phyloP scores from a whole-genome alignment of 2,113 vertebrate genomes.

The Romanogobio albipinnatus region DNA sequence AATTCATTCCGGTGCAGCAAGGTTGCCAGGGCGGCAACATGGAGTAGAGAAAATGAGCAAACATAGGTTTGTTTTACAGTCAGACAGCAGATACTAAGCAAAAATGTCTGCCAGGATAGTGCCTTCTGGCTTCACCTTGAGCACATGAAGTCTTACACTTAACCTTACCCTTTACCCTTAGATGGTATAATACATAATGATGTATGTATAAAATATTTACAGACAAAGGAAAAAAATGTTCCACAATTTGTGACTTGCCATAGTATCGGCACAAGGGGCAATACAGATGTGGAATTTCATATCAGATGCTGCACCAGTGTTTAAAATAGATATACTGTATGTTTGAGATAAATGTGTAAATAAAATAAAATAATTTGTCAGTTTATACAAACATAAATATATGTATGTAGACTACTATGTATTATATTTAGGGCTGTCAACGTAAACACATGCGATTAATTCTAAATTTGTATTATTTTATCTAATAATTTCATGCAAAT shows the following conservation, averaged over 20 bases:
- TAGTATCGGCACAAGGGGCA: neutral
- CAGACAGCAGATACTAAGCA: neutral
- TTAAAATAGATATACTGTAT: neutral
- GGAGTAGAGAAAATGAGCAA: neutral
- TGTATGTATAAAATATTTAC: neutral
- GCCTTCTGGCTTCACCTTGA: neutral
- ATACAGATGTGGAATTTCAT: neutral
- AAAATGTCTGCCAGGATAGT: neutral
- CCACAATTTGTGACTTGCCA: neutral
- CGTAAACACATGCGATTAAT: no score
- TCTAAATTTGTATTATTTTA: no score
- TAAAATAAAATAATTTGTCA: neutral
- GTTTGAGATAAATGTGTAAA: neutral
- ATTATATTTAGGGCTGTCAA: no score
- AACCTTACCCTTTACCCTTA: neutral
- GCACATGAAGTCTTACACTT: neutral
- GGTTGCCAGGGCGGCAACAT: slow-evolving; percentile 15
- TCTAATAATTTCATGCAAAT: no score
- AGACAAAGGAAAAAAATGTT: neutral
- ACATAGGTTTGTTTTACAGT: neutral
- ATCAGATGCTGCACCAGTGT: neutral
- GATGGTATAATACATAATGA: neutral
- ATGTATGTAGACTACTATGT: no score
- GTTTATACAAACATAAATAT: no score
- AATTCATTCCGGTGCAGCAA: slow-evolving; percentile 15